These are phyloP conservation scores for Eciton burchellii DNA, from an alignment of 1,140 invertebrate genomes.

Conservation along the genomic window DNA sequence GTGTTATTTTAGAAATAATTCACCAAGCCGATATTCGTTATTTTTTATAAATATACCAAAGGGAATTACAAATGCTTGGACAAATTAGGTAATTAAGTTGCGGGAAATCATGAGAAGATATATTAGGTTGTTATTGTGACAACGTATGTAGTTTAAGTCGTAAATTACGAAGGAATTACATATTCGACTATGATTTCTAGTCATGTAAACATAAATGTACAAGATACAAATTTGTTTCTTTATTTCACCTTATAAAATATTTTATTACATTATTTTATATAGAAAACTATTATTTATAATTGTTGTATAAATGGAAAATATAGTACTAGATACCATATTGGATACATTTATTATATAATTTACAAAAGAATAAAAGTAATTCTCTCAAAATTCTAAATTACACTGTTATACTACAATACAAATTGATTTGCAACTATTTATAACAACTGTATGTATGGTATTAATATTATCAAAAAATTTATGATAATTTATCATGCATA, in stretches of 20 bases:
- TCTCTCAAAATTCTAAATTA: constrained; percentile 48
- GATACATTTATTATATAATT: constrained; percentile 78
- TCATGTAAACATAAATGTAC: constrained; percentile 24
- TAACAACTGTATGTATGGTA: constrained; percentile 8
- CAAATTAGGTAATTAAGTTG: constrained; percentile 29
- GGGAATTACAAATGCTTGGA: constrained; percentile 26
- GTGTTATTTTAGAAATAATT: constrained; percentile 30
- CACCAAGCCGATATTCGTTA: constrained; percentile 10
- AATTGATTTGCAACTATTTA: constrained; percentile 27
- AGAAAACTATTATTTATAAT: constrained; percentile 78
- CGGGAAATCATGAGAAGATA: constrained; percentile 24
- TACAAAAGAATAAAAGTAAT: constrained; percentile 57
- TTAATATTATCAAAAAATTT: constrained; percentile 24
- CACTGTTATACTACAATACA: constrained; percentile 40
- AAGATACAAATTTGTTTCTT: constrained; percentile 46
- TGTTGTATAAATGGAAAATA: constrained; percentile 62
- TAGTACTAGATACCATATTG: constrained; percentile 77
- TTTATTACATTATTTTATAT: constrained; percentile 63
- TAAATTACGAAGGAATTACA: constrained; percentile 20
- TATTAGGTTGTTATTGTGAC: constrained; percentile 31
- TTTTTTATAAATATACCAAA: constrained; percentile 35
- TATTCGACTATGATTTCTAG: constrained; percentile 66
- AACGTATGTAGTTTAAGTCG: constrained; percentile 16
- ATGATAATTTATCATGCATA: background rate
- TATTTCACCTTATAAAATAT: constrained; percentile 21